Conservation (phyloP, 2,113 vertebrate genomes). For the Gyps fulvus region DNA sequence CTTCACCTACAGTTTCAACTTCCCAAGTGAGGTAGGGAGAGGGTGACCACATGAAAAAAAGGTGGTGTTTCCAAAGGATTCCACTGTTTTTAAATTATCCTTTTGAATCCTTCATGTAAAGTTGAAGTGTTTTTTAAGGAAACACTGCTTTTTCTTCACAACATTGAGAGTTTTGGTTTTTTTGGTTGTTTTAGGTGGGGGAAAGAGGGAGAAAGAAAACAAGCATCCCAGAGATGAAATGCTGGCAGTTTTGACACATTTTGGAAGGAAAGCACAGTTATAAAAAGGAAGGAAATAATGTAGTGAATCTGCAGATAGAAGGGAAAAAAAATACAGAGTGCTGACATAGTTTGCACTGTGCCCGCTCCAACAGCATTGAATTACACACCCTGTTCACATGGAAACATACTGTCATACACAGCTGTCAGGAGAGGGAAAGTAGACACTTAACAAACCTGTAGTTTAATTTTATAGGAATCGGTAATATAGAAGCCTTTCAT, state of each 20-base stretch:
- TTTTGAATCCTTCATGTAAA: constrained; percentile 15
- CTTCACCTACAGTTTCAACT: neutral
- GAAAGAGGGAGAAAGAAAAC: constrained; percentile 23
- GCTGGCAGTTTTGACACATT: constrained; percentile 17
- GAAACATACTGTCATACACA: neutral
- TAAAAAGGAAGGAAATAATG: constrained; percentile 2
- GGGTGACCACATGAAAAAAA: neutral
- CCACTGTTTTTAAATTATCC: neutral
- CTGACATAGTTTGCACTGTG: neutral
- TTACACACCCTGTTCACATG: neutral
- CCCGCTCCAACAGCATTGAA: neutral
- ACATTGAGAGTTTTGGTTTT: constrained; percentile 22
- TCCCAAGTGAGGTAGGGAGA: constrained; percentile 49
- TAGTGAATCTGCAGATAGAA: constrained; percentile 5
- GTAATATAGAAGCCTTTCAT: constrained; percentile 29
- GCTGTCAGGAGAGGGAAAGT: neutral
- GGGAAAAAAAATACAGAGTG: neutral
- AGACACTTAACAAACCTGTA: constrained; percentile 1
- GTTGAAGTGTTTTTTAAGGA: neutral
- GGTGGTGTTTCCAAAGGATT: constrained; percentile 10
- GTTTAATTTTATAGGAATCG: constrained; percentile 42
- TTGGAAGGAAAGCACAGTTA: neutral
- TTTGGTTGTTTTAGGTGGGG: constrained; percentile 17
- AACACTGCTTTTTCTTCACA: neutral
- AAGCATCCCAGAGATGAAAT: constrained; percentile 32